Percentiles rank a stretch among this genome's conserved stretches.
phyloP scores from a whole-genome alignment of 2,888 invertebrate genomes.

The Rhimphoctona megacephalus region DNA sequence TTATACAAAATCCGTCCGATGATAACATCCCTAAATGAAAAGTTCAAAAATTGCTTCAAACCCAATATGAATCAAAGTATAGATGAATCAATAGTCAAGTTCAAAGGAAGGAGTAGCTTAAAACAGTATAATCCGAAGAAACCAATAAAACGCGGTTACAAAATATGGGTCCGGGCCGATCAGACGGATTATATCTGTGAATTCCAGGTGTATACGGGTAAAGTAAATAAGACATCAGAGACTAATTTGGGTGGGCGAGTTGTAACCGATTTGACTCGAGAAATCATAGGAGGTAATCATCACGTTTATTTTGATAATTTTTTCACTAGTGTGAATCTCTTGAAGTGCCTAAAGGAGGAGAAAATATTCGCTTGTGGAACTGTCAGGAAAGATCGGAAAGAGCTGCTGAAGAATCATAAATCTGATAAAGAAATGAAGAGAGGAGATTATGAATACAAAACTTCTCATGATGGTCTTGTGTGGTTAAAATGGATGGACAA shows the following conservation, averaged over 20 bases:
- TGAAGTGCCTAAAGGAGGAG: slow-evolving; percentile 69
- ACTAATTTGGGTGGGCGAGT: slow-evolving; percentile 75
- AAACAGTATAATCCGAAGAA: slow-evolving; percentile 74
- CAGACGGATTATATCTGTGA: slow-evolving; percentile 70
- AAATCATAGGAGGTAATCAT: slow-evolving; percentile 71
- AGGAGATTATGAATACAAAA: slow-evolving; percentile 72
- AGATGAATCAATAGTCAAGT: slow-evolving; percentile 75
- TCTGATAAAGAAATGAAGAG: slow-evolving; percentile 72
- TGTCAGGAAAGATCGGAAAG: slow-evolving; percentile 73
- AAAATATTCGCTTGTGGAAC: slow-evolving; percentile 77
- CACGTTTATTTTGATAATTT: slow-evolving; percentile 76
- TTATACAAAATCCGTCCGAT: slow-evolving; percentile 74
- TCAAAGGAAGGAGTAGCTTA: slow-evolving; percentile 72
- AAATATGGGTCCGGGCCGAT: slow-evolving; percentile 73
- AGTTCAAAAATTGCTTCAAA: slow-evolving; percentile 63
- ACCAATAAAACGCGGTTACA: slow-evolving; percentile 73
- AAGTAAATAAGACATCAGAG: slow-evolving; percentile 72
- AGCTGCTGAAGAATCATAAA: slow-evolving; percentile 74
- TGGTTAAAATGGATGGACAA: slow-evolving; percentile 78
- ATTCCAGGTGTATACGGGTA: slow-evolving; percentile 75
- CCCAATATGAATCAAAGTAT: slow-evolving; percentile 66
- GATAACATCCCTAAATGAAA: slow-evolving; percentile 65
- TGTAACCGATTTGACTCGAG: slow-evolving; percentile 72
- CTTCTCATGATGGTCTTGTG: slow-evolving; percentile 71
- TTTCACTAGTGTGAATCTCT: slow-evolving; percentile 74